Percentiles rank a stretch among this genome's conserved stretches.
Evolutionary conservation across 2,113 vertebrate genomes (phyloP).

Genomic region (Columba janthina): DNA sequence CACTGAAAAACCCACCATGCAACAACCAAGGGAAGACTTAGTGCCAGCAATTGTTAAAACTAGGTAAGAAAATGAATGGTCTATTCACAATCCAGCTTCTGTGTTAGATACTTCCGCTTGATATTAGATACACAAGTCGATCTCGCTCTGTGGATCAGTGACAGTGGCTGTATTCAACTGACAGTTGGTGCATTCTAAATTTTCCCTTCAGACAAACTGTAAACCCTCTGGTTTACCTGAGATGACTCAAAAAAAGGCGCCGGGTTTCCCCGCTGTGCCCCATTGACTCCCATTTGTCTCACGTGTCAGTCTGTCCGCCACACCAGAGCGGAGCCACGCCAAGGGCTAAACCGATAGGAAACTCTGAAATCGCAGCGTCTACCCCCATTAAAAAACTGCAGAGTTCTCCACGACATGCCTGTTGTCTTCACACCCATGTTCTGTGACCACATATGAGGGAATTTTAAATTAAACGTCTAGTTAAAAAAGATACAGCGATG

Average conservation of each 20-base stretch:
- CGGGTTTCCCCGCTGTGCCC: not conserved
- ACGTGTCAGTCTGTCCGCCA: too few species aligned
- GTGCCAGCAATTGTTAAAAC: not conserved
- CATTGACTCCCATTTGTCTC: not conserved
- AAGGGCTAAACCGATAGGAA: not conserved
- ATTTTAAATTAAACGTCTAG: not conserved
- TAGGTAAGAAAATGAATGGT: not conserved
- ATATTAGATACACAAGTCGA: not conserved
- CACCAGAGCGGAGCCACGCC: not conserved
- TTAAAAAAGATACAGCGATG: not conserved
- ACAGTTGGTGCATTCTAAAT: not conserved
- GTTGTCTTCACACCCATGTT: not conserved
- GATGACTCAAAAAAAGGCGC: not conserved
- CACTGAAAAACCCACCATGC: not conserved
- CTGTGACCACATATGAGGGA: not conserved
- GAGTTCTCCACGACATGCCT: not conserved
- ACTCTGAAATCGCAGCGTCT: not conserved
- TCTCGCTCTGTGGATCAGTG: not conserved
- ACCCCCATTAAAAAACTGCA: not conserved
- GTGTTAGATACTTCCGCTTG: not conserved
- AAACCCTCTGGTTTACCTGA: not conserved
- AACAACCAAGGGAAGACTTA: not conserved
- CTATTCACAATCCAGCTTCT: not conserved
- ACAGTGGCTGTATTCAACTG: not conserved
- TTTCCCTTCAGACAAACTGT: conserved; percentile 6